These are phyloP conservation scores for Gnathonemus echidnorhynchus DNA, from an alignment of 2,113 vertebrate species.

Conservation along the genomic window DNA sequence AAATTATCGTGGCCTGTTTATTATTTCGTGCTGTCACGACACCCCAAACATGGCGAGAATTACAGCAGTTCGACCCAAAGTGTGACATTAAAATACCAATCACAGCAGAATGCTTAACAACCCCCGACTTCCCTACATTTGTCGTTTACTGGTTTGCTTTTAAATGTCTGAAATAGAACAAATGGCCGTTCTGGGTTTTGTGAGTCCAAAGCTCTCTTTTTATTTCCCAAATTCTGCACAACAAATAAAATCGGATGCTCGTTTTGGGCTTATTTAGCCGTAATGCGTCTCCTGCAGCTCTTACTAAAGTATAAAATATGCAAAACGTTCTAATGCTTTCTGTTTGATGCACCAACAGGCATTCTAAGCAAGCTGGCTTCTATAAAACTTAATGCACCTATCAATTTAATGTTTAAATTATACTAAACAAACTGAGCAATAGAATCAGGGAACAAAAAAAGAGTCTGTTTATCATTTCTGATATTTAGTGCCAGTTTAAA, in stretches of 20 bases:
- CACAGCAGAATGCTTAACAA: neutral
- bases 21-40: neutral
- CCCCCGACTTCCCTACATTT: neutral
- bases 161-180: neutral
- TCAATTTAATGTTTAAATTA: neutral
- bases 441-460: neutral
- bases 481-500: neutral
- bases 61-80: neutral
- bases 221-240: neutral
- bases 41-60: neutral
- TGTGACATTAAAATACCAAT: neutral
- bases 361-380: neutral
- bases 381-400: neutral
- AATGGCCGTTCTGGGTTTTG: neutral
- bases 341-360: neutral
- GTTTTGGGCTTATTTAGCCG: neutral
- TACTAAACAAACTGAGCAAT: neutral
- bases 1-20: conserved; percentile 2
- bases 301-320: neutral
- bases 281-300: neutral
- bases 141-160: neutral
- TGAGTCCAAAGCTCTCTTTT: neutral
- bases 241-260: neutral
- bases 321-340: neutral
- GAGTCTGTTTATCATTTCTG: neutral